These are phyloP conservation scores for Aphidius colemani DNA, from an alignment of 2,888 invertebrate species.

Conservation along the genomic window DNA sequence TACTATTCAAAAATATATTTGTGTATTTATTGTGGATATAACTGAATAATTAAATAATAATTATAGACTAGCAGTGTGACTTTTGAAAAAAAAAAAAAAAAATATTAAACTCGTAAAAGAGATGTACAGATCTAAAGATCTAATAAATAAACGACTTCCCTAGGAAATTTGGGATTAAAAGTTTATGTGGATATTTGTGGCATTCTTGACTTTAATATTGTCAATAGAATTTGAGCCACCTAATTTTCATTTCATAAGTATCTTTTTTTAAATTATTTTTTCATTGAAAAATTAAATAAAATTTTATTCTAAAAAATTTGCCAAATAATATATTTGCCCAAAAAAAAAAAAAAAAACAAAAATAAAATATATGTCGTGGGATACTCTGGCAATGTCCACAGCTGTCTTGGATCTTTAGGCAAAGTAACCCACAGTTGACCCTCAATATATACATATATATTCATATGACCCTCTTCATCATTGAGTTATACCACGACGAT, in stretches of 20 bases:
- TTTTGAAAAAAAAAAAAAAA: too few relatives aligned
- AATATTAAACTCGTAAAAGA: conserved; percentile 22
- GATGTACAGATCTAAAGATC: conserved; percentile 42
- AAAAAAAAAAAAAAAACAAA: conserved; percentile 18
- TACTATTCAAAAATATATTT: too few relatives aligned
- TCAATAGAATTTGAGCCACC: too few relatives aligned
- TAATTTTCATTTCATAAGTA: too few relatives aligned
- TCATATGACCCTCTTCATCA: conserved; percentile 32
- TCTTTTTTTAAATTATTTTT: too few relatives aligned
- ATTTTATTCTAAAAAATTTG: conserved; percentile 3
- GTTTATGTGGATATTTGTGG: conserved; percentile 43
- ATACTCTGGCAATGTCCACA: conserved; percentile 39
- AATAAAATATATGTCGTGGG: conserved; percentile 47
- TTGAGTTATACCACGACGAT: conserved; percentile 42
- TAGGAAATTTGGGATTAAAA: conserved; percentile 59
- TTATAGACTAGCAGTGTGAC: too few relatives aligned
- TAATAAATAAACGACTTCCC: conserved; percentile 60
- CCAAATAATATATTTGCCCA: too few relatives aligned
- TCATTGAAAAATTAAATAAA: background rate
- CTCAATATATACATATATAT: conserved; percentile 11
- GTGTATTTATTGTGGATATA: too few relatives aligned
- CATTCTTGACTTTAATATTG: too few relatives aligned
- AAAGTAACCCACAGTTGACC: conserved; percentile 38
- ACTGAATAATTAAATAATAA: too few relatives aligned
- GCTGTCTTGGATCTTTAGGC: conserved; percentile 41